Evolutionary conservation across 2,888 invertebrate species (phyloP).

Genomic region (Epinotia nisella): DNA sequence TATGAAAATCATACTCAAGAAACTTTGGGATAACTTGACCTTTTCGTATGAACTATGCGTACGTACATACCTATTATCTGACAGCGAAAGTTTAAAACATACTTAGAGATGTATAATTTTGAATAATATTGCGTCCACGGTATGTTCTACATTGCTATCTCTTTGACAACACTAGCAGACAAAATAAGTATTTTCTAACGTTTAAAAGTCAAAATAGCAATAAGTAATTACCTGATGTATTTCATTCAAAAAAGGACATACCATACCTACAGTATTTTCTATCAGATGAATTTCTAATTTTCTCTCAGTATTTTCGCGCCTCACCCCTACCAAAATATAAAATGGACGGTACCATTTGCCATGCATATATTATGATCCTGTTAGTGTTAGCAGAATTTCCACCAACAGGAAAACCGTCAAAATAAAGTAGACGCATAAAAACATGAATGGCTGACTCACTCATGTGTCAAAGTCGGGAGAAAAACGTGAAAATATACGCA

Average conservation of each 20-base stretch:
- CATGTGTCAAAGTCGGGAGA: slow-evolving; percentile 66
- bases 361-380: slow-evolving; percentile 6
- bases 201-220: too few species aligned
- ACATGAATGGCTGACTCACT: slow-evolving; percentile 67
- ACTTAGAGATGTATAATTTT: too few species aligned
- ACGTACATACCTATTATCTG: too few species aligned
- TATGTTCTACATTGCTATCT: too few species aligned
- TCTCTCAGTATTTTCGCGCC: neutral
- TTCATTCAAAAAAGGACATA: neutral
- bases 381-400: slow-evolving; percentile 15
- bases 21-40: too few species aligned
- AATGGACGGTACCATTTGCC: slow-evolving; percentile 11
- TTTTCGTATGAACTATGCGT: too few species aligned
- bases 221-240: too few species aligned
- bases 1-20: too few species aligned
- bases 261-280: neutral
- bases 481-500: slow-evolving; percentile 79
- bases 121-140: too few species aligned
- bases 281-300: neutral
- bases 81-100: too few species aligned
- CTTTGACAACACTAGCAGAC: too few species aligned
- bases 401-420: slow-evolving; percentile 26
- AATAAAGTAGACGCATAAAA: slow-evolving; percentile 51
- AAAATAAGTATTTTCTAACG: too few species aligned
- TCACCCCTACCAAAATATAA: slow-evolving; percentile 20